Evolutionary conservation across 2,888 invertebrate genomes (phyloP).

Genomic region (Erebia epiphron): DNA sequence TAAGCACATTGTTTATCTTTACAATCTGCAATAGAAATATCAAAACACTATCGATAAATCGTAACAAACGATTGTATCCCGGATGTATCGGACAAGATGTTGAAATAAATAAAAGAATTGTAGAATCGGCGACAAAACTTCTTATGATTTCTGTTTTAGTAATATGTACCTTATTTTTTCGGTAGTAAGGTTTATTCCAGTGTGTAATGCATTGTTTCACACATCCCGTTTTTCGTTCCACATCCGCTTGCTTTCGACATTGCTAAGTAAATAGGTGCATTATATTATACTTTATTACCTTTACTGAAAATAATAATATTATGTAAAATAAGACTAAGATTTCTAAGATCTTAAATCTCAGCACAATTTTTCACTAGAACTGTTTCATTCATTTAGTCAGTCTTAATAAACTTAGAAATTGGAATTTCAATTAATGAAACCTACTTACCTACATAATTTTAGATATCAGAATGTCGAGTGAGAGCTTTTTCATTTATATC

Average conservation of each 20-base stretch:
- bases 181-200: slow-evolving; percentile 11
- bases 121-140: slow-evolving; percentile 64
- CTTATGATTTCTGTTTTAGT: slow-evolving; percentile 53
- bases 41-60: slow-evolving; percentile 56
- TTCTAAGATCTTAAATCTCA: slow-evolving; percentile 49
- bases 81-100: slow-evolving; percentile 73
- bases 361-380: no score
- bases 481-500: no score
- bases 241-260: slow-evolving; percentile 61
- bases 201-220: slow-evolving; percentile 40
- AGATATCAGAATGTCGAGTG: no score
- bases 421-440: no score
- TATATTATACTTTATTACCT: slow-evolving; percentile 59
- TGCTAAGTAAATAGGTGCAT: slow-evolving; percentile 44
- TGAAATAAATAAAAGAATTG: slow-evolving; percentile 73
- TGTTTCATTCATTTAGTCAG: no score
- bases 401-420: no score
- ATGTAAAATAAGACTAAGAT: slow-evolving; percentile 10
- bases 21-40: slow-evolving; percentile 42
- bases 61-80: slow-evolving; percentile 62
- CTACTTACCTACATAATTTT: no score
- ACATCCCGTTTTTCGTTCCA: slow-evolving; percentile 31
- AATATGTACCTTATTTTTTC: slow-evolving; percentile 26
- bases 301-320: slow-evolving; percentile 43
- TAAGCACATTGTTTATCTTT: slow-evolving; percentile 37